Evolutionary conservation across 2,888 invertebrate genomes (phyloP).

Genomic region (Pandemis heparana): DNA sequence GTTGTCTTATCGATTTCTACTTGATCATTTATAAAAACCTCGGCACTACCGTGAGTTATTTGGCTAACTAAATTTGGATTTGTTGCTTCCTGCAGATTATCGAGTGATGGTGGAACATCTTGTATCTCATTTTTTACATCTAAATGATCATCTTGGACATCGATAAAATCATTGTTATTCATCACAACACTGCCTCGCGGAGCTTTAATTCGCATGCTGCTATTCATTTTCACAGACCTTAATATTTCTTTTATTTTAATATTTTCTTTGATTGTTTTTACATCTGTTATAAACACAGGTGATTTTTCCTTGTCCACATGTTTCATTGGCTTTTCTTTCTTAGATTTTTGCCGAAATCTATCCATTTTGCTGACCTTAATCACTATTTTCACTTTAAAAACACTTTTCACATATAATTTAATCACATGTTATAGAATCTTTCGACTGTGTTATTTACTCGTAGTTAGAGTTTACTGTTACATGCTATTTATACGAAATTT

Average conservation of each 20-base stretch:
- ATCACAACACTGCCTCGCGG: constrained; percentile 74
- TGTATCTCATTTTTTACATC: constrained; percentile 49
- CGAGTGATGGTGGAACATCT: neutral
- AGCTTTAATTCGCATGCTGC: constrained; percentile 74
- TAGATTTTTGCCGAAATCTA: constrained; percentile 67
- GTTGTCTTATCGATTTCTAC: constrained; percentile 45
- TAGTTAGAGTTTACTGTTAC: constrained; percentile 47
- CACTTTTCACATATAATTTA: constrained; percentile 31
- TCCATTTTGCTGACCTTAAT: constrained; percentile 60
- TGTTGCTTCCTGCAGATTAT: constrained; percentile 59
- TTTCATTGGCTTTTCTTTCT: constrained; percentile 66
- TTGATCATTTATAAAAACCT: neutral
- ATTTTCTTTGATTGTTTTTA: constrained; percentile 75
- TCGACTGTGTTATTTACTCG: constrained; percentile 45
- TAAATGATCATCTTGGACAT: constrained; percentile 65
- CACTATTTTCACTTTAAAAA: neutral
- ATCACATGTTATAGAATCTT: constrained; percentile 47
- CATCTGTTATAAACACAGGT: constrained; percentile 64
- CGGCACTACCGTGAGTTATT: constrained; percentile 3
- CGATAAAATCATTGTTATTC: constrained; percentile 68
- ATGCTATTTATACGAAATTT: constrained; percentile 5
- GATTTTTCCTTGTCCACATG: constrained; percentile 64
- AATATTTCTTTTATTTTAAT: constrained; percentile 77
- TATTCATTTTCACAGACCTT: constrained; percentile 78
- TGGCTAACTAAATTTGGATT: constrained; percentile 53